Conservation (phyloP, 2,888 invertebrate genomes). For the Dasypogon diadema region DNA sequence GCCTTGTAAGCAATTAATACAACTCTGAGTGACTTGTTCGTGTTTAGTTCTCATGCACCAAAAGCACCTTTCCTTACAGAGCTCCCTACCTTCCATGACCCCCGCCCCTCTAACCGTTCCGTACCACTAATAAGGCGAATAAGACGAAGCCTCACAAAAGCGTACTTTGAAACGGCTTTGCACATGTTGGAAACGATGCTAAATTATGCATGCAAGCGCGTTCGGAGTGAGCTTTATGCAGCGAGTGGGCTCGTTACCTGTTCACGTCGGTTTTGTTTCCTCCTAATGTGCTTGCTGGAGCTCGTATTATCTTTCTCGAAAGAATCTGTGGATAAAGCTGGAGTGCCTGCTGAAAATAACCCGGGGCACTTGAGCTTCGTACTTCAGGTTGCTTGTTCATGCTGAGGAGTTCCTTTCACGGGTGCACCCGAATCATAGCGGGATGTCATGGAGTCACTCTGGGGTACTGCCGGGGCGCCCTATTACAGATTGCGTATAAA, state of each 20-base stretch:
- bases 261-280: not conserved
- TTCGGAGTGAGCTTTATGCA: not conserved
- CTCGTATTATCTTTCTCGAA: not conserved
- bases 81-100: not conserved
- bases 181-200: not conserved
- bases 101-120: not conserved
- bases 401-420: conserved; percentile 14
- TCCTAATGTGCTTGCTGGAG: conserved; percentile 14
- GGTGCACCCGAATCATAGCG: not conserved
- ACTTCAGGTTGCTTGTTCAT: conserved; percentile 14
- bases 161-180: conserved; percentile 20
- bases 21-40: not conserved
- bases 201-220: conserved; percentile 35
- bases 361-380: conserved; percentile 12
- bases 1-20: conserved; percentile 22
- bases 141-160: not conserved
- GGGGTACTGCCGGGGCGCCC: not conserved
- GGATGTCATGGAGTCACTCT: not conserved
- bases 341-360: conserved; percentile 20
- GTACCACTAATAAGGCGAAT: conserved; percentile 35
- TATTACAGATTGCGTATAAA: conserved; percentile 22
- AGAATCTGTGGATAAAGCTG: conserved; percentile 1
- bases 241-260: conserved; percentile 27
- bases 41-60: not conserved
- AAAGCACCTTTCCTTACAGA: not conserved